phyloP scores from a whole-genome alignment of 2,888 invertebrate species.

The Tenthredo mesomela region DNA sequence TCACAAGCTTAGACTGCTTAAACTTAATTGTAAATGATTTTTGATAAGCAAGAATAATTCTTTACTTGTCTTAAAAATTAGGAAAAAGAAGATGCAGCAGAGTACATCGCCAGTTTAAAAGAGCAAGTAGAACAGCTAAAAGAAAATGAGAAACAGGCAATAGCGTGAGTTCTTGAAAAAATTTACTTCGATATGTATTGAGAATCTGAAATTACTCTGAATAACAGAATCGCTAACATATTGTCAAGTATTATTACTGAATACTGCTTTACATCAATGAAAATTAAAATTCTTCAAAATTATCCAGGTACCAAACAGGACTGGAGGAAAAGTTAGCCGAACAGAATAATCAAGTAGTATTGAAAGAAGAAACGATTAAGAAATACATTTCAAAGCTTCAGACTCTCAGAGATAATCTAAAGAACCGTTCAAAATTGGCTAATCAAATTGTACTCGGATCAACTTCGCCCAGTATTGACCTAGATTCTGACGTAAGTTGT shows the following conservation, averaged over 20 bases:
- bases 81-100: conserved; percentile 62
- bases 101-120: conserved; percentile 62
- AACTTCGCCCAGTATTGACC: conserved; percentile 54
- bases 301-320: conserved; percentile 64
- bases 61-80: conserved; percentile 54
- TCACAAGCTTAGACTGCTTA: neutral
- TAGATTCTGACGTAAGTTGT: conserved; percentile 65
- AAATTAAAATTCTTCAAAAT: neutral
- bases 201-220: neutral
- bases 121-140: conserved; percentile 63
- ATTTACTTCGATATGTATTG: neutral
- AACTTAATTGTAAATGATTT: conserved; percentile 1
- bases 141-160: conserved; percentile 64
- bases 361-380: conserved; percentile 66
- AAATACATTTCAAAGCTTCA: conserved; percentile 64
- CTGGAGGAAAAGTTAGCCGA: conserved; percentile 65
- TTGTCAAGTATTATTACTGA: neutral
- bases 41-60: neutral
- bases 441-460: conserved; percentile 59
- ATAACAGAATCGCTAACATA: neutral
- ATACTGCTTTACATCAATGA: neutral
- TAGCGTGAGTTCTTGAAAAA: conserved; percentile 61
- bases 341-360: conserved; percentile 63
- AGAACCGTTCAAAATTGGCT: conserved; percentile 58
- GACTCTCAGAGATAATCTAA: conserved; percentile 64